Evolutionary conservation across 2,797 vertebrate species (phyloP).

Genomic region (Bucorvus abyssinicus): DNA sequence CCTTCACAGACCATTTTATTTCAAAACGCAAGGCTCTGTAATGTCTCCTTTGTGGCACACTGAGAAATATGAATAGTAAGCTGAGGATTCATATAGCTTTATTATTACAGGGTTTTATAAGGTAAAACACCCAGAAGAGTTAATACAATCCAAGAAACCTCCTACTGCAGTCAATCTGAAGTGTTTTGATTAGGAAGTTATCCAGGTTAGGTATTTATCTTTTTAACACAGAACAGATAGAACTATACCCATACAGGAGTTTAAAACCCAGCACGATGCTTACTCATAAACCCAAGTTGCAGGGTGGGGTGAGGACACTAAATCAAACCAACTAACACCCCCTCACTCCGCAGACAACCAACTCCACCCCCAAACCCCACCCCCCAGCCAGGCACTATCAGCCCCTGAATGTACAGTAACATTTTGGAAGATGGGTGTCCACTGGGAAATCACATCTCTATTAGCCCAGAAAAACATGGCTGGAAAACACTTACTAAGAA

Average conservation of each 20-base stretch:
- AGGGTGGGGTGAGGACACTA: not conserved
- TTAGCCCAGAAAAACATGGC: not conserved
- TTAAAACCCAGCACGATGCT: constrained; percentile 7
- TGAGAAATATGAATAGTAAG: constrained; percentile 41
- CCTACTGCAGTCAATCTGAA: not conserved
- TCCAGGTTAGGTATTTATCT: not conserved
- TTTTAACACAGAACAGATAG: not conserved
- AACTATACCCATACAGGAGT: not conserved
- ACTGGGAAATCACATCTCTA: constrained; percentile 49
- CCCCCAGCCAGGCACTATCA: not conserved
- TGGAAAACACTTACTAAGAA: constrained; percentile 30
- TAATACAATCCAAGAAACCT: constrained; percentile 32
- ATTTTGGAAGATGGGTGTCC: not conserved
- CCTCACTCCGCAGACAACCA: not conserved
- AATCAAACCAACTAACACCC: not conserved
- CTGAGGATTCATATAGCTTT: constrained; percentile 29
- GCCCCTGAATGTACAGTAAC: constrained; percentile 6
- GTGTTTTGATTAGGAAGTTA: not conserved
- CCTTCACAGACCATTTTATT: constrained; percentile 23
- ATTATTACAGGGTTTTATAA: constrained; percentile 43
- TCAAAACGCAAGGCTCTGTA: constrained; percentile 25
- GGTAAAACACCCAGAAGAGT: constrained; percentile 46
- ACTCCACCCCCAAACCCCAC: not conserved
- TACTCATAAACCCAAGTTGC: not conserved
- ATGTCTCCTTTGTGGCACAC: constrained; percentile 40